A percentile compares a stretch with the other conserved stretches of the same genome.
Conservation (phyloP, 2,797 vertebrate genomes). For the Cossypha caffra region DNA sequence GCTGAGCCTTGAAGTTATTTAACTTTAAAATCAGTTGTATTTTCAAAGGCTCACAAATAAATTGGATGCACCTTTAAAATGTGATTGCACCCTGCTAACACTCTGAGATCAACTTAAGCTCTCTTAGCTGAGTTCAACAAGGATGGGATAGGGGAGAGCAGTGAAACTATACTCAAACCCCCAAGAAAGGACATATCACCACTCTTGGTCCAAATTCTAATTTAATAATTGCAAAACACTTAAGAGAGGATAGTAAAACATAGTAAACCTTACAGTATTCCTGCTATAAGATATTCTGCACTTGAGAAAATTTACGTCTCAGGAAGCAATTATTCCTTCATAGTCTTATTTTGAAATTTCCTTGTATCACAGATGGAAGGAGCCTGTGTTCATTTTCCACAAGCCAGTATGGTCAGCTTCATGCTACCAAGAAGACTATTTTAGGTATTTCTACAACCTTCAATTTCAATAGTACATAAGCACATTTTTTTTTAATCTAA, state of each 20-base stretch:
- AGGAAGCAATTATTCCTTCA: not conserved
- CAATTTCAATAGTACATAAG: not conserved
- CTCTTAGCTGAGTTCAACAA: not conserved
- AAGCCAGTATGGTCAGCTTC: not conserved
- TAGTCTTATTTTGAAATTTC: not conserved
- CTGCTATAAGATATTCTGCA: not conserved
- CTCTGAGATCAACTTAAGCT: not conserved
- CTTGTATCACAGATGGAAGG: not conserved
- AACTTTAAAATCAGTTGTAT: not conserved
- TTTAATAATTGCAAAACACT: not conserved
- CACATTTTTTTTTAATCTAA: not conserved
- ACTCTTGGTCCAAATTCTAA: not conserved
- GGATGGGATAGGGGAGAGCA: not conserved
- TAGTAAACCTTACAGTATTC: not conserved
- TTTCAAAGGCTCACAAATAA: not conserved
- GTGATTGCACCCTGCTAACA: not conserved
- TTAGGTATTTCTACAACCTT: not conserved
- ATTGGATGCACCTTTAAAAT: not conserved
- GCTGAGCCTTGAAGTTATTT: not conserved
- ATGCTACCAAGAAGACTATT: not conserved
- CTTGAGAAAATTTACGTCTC: not conserved
- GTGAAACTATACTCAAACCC: not conserved
- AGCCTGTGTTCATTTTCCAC: not conserved
- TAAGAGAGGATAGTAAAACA: not conserved
- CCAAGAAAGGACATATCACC: not conserved